Percentiles rank a stretch among this genome's conserved stretches.
phyloP scores from a whole-genome alignment of 2,888 invertebrate genomes.

The Vannuccia rotundouncinata region DNA sequence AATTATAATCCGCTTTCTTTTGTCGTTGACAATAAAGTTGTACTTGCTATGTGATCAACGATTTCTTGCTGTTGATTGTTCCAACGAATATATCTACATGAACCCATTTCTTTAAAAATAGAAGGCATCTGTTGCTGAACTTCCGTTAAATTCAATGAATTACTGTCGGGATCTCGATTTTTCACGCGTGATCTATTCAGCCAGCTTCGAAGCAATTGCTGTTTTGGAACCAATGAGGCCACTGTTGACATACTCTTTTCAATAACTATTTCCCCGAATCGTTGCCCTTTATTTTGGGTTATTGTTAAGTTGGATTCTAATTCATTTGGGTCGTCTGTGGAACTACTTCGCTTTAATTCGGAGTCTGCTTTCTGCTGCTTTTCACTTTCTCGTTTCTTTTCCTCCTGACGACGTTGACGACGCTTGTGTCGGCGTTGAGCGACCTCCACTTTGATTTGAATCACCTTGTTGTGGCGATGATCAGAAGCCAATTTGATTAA shows the following conservation, averaged over 20 bases:
- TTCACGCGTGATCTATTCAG: background rate
- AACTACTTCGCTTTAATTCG: background rate
- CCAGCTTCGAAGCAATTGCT: background rate
- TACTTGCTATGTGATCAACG: background rate
- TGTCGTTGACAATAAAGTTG: too few relatives aligned
- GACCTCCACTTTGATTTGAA: background rate
- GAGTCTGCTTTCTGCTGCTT: too few relatives aligned
- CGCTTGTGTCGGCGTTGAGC: background rate
- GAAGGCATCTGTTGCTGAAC: too few relatives aligned
- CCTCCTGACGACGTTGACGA: background rate
- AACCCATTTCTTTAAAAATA: background rate
- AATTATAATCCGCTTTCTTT: too few relatives aligned
- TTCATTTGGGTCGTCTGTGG: background rate
- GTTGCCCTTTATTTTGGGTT: too few relatives aligned
- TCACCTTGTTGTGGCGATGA: background rate
- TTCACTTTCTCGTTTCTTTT: too few relatives aligned
- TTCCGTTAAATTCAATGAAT: too few relatives aligned
- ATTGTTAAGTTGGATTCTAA: too few relatives aligned
- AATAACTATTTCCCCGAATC: too few relatives aligned
- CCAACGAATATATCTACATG: background rate
- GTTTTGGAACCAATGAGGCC: background rate
- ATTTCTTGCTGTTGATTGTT: background rate
- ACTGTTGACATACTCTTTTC: too few relatives aligned
- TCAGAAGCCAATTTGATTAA: background rate
- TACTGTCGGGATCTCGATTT: too few relatives aligned